Evolutionary conservation across 2,797 vertebrate genomes (phyloP).

Genomic region (Pantherophis vulpinus): DNA sequence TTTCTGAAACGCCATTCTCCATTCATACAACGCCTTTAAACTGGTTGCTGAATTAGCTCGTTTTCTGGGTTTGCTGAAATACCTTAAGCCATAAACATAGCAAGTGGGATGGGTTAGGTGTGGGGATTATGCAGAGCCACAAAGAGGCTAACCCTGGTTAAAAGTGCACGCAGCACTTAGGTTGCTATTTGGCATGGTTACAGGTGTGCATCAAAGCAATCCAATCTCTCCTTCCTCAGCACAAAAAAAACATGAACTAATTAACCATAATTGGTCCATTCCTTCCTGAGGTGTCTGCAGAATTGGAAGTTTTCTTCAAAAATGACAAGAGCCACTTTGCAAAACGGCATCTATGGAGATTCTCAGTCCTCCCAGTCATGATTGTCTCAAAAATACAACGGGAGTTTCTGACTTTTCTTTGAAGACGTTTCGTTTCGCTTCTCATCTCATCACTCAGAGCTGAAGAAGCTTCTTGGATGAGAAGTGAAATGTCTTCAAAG

Average conservation of each 20-base stretch:
- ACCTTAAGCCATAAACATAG: not conserved
- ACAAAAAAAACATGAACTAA: not conserved
- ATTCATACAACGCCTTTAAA: not conserved
- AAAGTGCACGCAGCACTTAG: not conserved
- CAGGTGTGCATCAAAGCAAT: not conserved
- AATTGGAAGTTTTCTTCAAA: not conserved
- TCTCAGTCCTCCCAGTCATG: too few relatives aligned
- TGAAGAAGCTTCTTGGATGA: too few relatives aligned
- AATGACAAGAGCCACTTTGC: not conserved
- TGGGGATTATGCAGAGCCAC: not conserved
- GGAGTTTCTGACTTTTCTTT: too few relatives aligned
- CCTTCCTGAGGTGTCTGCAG: not conserved
- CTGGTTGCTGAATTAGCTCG: not conserved
- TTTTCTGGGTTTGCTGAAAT: not conserved
- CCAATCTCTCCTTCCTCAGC: not conserved
- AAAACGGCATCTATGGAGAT: not conserved
- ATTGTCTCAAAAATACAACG: too few relatives aligned
- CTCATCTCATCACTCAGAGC: too few relatives aligned
- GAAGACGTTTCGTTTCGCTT: too few relatives aligned
- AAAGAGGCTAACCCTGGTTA: not conserved
- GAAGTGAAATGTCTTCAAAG: too few relatives aligned
- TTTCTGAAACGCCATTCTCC: not conserved
- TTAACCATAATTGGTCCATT: not conserved
- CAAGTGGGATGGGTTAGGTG: not conserved
- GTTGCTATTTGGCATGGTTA: not conserved